Evolutionary conservation across 1,140 invertebrate species (phyloP).

Genomic region (Cydia pomonella): DNA sequence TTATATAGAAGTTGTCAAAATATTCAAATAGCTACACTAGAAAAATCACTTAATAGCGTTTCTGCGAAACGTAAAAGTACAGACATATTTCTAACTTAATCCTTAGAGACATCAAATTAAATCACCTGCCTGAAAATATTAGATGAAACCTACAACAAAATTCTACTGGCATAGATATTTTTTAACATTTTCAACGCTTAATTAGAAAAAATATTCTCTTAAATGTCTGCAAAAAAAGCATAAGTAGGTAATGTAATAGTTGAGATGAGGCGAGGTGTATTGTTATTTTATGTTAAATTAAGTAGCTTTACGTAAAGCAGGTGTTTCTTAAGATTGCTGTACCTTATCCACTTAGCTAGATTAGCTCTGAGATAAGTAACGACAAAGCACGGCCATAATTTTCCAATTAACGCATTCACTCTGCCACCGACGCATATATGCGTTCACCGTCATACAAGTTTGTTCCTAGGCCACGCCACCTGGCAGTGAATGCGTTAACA

Average conservation of each 20-base stretch:
- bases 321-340: not conserved
- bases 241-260: not conserved
- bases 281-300: slow-evolving; percentile 20
- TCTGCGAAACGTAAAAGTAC: not conserved
- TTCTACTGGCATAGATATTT: not conserved
- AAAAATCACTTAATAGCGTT: not conserved
- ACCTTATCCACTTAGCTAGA: not conserved
- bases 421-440: too few species aligned
- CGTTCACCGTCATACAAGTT: too few species aligned
- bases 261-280: not conserved
- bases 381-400: not conserved
- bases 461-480: too few species aligned
- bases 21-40: too few species aligned
- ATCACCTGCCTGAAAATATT: not conserved
- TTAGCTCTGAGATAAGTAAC: not conserved
- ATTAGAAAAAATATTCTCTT: not conserved
- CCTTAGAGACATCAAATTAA: not conserved
- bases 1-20: too few species aligned
- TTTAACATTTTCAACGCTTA: not conserved
- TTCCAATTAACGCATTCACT: too few species aligned
- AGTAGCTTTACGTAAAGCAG: not conserved
- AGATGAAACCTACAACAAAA: not conserved
- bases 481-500: too few species aligned
- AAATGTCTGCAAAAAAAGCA: not conserved
- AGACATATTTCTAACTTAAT: not conserved